Percentiles rank a stretch among this genome's conserved stretches.
These are phyloP conservation scores for Globodera ellingtonae DNA, from an alignment of 1,140 invertebrate genomes.

Conservation along the genomic window DNA sequence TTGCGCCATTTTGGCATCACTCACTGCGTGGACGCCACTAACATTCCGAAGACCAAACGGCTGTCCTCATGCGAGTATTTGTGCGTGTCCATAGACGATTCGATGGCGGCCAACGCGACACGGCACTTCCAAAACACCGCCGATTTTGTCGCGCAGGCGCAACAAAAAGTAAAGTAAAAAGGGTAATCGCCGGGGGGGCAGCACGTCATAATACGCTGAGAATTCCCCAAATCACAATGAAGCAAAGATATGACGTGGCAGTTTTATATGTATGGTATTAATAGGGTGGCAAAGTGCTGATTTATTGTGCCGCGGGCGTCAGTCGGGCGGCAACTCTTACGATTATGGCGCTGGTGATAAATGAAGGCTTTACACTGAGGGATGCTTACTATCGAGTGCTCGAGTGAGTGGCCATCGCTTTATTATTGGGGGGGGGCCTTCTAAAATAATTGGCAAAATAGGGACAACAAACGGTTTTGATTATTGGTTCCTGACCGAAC, in stretches of 20 bases:
- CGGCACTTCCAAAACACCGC: slow-evolving; percentile 75
- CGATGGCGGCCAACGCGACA: slow-evolving; percentile 35
- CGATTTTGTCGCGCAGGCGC: slow-evolving; percentile 69
- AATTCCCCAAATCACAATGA: background rate
- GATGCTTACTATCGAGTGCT: slow-evolving; percentile 77
- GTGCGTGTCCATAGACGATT: slow-evolving; percentile 42
- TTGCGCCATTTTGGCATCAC: slow-evolving; percentile 51
- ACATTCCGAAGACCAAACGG: slow-evolving; percentile 50
- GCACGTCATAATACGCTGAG: too few species aligned
- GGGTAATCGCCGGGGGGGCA: background rate
- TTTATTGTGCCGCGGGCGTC: slow-evolving; percentile 85
- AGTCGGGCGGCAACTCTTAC: slow-evolving; percentile 81
- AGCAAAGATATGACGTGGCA: too few species aligned
- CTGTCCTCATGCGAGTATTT: slow-evolving; percentile 39
- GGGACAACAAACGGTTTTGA: too few species aligned
- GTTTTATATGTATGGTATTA: background rate
- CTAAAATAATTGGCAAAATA: background rate
- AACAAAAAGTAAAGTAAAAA: slow-evolving; percentile 34
- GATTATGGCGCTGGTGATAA: slow-evolving; percentile 83
- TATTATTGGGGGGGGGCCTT: background rate
- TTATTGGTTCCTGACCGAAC: too few species aligned
- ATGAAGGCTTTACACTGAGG: slow-evolving; percentile 74
- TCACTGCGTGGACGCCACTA: slow-evolving; percentile 50
- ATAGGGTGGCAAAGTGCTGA: slow-evolving; percentile 74
- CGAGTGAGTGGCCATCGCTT: slow-evolving; percentile 13